Evolutionary conservation across 1,140 invertebrate species (phyloP), one percentile per base, ranked within the genome.

Genomic region (Proctacanthus coquilletti): DNA sequence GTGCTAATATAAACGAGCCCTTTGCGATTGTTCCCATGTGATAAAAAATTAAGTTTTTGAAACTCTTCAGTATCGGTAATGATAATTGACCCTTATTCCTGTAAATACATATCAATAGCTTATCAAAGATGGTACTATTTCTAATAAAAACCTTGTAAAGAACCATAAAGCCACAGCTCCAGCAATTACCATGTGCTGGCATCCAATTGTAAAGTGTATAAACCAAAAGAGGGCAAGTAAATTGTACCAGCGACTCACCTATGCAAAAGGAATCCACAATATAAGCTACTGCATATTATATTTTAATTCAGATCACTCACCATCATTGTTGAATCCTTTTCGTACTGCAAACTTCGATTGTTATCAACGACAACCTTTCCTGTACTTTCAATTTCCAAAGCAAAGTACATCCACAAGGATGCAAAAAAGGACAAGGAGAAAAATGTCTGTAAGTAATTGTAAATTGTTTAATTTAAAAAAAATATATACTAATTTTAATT

Each of bases 21-120:
- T 84, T 67, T 10, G 80, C 80, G 0, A 84, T 68, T 3, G 81
- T 78, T 19, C 84, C 83, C 20, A 86, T 53, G 62, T 88, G 82
- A 51, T 74, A 84, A 11, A 66, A 57, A 5, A 80, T 51, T 18
- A 82, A 56, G 39, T 71, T 69, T 9, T 56, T 50, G 9, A 73
- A 66, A 31, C 72, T 71, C 5, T 51, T 64, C 3, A 56, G 42
- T 20, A 81, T 71, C 0, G 80, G 72, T 34, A 64, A 63, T 1
- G 62, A 61, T 10, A 84, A 44, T 4, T 61, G 48, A 5, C 55
- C 62, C 54, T 84, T 84, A 39, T 82, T 66, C 47, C 80, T 82
- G 54, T 30, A 60, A 53, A 47, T 46, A 46, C 46, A 41, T 42
- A 37, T 41, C 37, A 40, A 41, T n/a, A n/a, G n/a, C n/a, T n/a